Conservation (phyloP, 2,797 vertebrate species). For the Tragelaphus oryx region DNA sequence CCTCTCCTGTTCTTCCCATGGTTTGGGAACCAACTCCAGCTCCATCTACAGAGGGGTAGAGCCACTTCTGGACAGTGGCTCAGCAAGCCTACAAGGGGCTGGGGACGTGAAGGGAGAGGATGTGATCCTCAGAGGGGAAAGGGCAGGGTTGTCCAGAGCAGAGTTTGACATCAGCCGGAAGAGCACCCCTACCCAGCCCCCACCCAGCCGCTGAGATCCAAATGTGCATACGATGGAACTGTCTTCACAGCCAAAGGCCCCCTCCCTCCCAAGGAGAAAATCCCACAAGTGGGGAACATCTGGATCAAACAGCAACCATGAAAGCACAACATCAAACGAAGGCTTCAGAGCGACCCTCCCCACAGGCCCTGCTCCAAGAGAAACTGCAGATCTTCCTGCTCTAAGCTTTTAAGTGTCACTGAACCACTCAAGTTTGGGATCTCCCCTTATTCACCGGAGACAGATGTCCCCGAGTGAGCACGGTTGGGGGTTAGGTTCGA, state of each 20-base stretch:
- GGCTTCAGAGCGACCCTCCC: slow-evolving; percentile 67
- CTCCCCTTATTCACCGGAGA: slow-evolving; percentile 52
- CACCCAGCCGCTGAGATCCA: background rate
- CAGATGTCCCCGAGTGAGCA: slow-evolving; percentile 73
- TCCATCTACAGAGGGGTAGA: background rate
- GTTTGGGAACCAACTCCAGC: slow-evolving; percentile 9
- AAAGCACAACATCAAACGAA: slow-evolving; percentile 73
- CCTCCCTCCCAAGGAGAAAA: slow-evolving; percentile 54
- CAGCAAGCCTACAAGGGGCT: background rate
- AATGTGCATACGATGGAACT: slow-evolving; percentile 42
- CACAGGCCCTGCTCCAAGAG: slow-evolving; percentile 72
- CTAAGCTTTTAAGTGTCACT: slow-evolving; percentile 74
- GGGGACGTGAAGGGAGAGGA: background rate
- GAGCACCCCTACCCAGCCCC: background rate
- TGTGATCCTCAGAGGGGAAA: background rate
- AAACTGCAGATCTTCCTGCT: slow-evolving; percentile 72
- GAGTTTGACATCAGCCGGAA: background rate
- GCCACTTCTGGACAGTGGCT: background rate
- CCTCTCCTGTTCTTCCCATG: background rate
- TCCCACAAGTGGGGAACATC: slow-evolving; percentile 78
- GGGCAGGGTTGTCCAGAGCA: background rate
- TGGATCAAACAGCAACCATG: slow-evolving; percentile 73
- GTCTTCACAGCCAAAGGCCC: slow-evolving; percentile 53
- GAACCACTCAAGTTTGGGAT: slow-evolving; percentile 62
- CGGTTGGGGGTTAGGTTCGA: slow-evolving; percentile 67